phyloP scores from a whole-genome alignment of 2,113 vertebrate genomes.

The Siphamia tubifer region DNA sequence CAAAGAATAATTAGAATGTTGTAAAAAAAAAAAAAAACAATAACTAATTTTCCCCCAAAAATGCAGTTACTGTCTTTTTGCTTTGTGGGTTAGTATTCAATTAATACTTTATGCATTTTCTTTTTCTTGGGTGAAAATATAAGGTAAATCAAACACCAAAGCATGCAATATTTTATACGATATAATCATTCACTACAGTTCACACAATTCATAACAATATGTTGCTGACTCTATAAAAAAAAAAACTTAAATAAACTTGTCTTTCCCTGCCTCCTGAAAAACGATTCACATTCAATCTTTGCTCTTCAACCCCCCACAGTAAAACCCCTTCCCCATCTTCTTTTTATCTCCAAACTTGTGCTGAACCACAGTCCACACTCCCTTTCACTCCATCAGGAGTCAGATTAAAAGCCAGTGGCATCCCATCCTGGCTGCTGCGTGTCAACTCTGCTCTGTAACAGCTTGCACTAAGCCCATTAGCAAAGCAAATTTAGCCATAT shows the following conservation, averaged over 20 bases:
- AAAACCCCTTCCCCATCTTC: slow-evolving; percentile 38
- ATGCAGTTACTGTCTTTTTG: too few species aligned
- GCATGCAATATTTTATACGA: too few species aligned
- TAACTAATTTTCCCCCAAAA: too few species aligned
- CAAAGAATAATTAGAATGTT: too few species aligned
- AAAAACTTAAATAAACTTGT: slow-evolving; percentile 65
- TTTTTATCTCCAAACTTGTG: slow-evolving; percentile 68
- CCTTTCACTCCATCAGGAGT: slow-evolving; percentile 61
- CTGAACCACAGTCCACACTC: slow-evolving; percentile 49
- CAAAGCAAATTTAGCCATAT: slow-evolving; percentile 81
- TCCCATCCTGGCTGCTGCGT: slow-evolving; percentile 54
- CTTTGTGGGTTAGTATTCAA: too few species aligned
- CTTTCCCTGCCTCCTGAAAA: background rate
- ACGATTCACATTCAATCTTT: slow-evolving; percentile 3
- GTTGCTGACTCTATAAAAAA: too few species aligned
- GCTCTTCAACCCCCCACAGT: slow-evolving; percentile 34
- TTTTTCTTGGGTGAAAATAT: too few species aligned
- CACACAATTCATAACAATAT: too few species aligned
- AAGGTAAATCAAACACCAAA: too few species aligned
- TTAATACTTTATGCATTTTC: too few species aligned
- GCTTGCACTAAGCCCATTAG: slow-evolving; percentile 84
- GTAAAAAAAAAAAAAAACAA: too few species aligned
- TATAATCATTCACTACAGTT: too few species aligned
- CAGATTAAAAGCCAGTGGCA: slow-evolving; percentile 68
- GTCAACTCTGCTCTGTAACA: slow-evolving; percentile 75